These are phyloP conservation scores for Drosophila nr. medialis DNA, from an alignment of 2,888 invertebrate genomes.

Conservation along the genomic window DNA sequence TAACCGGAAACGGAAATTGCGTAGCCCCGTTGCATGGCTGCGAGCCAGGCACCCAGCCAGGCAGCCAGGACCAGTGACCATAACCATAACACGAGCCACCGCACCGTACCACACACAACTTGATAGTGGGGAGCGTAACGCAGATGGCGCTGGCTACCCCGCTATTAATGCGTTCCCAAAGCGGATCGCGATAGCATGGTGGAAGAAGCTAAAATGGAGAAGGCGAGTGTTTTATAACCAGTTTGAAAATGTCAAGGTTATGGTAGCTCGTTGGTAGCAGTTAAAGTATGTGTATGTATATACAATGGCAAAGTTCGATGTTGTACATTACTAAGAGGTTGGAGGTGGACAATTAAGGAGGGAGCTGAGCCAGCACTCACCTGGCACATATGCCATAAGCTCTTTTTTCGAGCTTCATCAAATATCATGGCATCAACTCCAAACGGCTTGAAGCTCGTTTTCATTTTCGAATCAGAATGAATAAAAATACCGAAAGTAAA, in stretches of 20 bases:
- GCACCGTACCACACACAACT: conserved; percentile 5
- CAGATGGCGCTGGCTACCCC: conserved; percentile 48
- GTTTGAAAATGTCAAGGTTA: conserved; percentile 60
- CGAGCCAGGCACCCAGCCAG: conserved; percentile 35
- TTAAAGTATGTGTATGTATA: conserved; percentile 35
- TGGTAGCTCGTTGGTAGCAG: conserved; percentile 22
- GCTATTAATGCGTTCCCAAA: conserved; percentile 64
- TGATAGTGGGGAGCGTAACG: conserved; percentile 5
- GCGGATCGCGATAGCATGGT: background rate
- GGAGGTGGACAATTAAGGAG: background rate
- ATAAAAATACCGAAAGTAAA: conserved; percentile 56
- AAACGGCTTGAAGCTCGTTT: conserved; percentile 11
- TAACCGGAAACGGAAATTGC: conserved; percentile 78
- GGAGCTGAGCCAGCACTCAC: conserved; percentile 1
- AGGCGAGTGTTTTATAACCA: conserved; percentile 55
- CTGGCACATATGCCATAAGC: conserved; percentile 17
- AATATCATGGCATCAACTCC: conserved; percentile 24
- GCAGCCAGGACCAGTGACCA: conserved; percentile 31
- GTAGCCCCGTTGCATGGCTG: conserved; percentile 52
- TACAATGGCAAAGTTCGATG: conserved; percentile 39
- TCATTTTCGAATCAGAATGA: conserved; percentile 54
- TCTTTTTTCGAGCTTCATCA: conserved; percentile 34
- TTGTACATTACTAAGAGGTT: conserved; percentile 32
- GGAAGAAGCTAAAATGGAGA: background rate
- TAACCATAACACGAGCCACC: conserved; percentile 58